Evolutionary conservation across 2,113 vertebrate species (phyloP).

Genomic region (Micromys minutus): DNA sequence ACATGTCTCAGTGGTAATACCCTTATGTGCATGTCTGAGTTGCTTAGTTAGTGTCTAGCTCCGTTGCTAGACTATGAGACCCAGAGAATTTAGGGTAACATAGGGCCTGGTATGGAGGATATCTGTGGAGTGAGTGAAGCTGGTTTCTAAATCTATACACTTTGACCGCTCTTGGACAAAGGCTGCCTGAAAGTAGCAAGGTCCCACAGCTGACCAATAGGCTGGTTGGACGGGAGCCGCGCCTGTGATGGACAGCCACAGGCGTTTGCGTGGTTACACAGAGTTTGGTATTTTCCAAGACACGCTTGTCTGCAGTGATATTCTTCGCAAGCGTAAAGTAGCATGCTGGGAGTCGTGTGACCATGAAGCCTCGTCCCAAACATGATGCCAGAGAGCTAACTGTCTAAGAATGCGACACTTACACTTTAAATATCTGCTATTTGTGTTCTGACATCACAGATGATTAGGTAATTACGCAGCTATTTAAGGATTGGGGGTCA

Average conservation of each 20-base stretch:
- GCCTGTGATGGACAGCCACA: slow-evolving; percentile 67
- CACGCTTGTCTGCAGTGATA: background rate
- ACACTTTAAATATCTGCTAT: slow-evolving; percentile 12
- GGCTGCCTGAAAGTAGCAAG: background rate
- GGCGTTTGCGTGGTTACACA: background rate
- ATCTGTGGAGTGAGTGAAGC: background rate
- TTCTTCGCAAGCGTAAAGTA: slow-evolving; percentile 53
- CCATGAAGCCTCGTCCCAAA: background rate
- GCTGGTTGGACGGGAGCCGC: background rate
- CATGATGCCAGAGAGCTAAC: slow-evolving; percentile 3
- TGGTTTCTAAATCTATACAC: background rate
- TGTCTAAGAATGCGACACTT: slow-evolving; percentile 60
- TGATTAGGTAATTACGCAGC: slow-evolving; percentile 48
- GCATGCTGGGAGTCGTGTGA: background rate
- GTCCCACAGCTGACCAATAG: background rate
- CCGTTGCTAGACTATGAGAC: background rate
- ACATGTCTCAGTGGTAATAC: background rate
- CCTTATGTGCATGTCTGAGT: background rate
- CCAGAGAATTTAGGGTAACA: background rate
- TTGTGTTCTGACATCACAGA: slow-evolving; percentile 11
- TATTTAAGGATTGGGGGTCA: slow-evolving; percentile 34
- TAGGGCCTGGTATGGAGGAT: background rate
- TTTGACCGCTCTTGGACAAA: slow-evolving; percentile 7
- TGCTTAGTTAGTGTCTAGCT: background rate
- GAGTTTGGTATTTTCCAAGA: slow-evolving; percentile 17